Evolutionary conservation across 1,140 invertebrate genomes (phyloP), one percentile per base, ranked within the genome.

Genomic region (Papilio machaon): DNA sequence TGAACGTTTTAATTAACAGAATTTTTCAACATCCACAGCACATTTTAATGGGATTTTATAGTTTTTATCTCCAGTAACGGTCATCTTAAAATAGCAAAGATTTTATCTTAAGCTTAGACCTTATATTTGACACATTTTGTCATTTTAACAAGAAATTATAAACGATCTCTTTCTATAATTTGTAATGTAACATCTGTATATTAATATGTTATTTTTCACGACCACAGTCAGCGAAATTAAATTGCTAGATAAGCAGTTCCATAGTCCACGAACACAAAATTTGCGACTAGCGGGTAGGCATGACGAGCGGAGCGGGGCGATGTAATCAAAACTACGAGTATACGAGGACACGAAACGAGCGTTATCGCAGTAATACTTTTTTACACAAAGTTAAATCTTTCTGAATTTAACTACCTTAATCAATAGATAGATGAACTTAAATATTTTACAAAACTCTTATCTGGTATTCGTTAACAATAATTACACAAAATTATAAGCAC

Each of bases 1-100:
- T 23, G 58, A 60, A 23, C 10, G 19, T 64, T 70, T 70, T 70
- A 70, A 35, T 70, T 70, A 70, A 70, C 64, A 30, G 64, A 38
- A 6, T 70, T 70, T 67, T 70, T 15, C 4, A 70, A 6, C 23
- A 7, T 70, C 13, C 3, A 35, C 64, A 35, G 30, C 64, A 70
- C 30, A 70, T 2, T 70, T 6, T 70, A 5, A 15, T 38, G 35
- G 13, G 35, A 30, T 23, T 17, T 64, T 64, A 64, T 64, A 30
- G 60, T 64, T 70, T 70, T 70, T 70, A 70, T 70, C 11, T 8
- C 30, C 64, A 35, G 23, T 70, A 17, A 67, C 15, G 30, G 30
- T 17, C 64, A 67, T 35, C 64, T 67, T 15, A 67, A 38, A 1
- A 17, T 54, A 54, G 3, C 23, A 67, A 67, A 67, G 11, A 67